Percentiles rank a stretch among this genome's conserved stretches.
phyloP scores from a whole-genome alignment of 2,113 vertebrate genomes.

The Ochotona princeps region DNA sequence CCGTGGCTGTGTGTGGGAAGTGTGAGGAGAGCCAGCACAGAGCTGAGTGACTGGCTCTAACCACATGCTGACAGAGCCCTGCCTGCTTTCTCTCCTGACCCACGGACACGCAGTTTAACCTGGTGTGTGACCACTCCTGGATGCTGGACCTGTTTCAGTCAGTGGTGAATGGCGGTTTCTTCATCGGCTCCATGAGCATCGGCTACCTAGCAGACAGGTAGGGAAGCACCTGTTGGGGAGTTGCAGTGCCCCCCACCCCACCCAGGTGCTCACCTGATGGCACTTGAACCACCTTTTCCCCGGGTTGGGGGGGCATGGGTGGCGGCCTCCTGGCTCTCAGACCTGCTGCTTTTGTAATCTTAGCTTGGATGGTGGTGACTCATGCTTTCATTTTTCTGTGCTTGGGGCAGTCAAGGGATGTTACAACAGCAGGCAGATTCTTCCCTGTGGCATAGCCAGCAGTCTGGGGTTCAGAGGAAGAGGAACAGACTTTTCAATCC shows the following conservation, averaged over 20 bases:
- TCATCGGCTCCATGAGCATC: slow-evolving; percentile 89
- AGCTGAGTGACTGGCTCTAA: neutral
- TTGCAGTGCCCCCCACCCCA: neutral
- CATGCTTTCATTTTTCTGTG: neutral
- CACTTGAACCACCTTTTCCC: neutral
- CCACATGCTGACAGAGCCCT: neutral
- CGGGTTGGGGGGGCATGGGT: no score
- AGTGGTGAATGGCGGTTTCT: slow-evolving; percentile 88
- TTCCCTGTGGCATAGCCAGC: neutral
- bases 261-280: no score
- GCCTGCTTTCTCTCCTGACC: neutral
- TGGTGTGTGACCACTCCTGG: slow-evolving; percentile 91
- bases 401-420: neutral
- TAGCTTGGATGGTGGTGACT: neutral
- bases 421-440: neutral
- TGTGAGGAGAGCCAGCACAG: neutral
- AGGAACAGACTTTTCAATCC: neutral
- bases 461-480: neutral
- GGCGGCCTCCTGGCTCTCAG: accelerated
- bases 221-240: neutral
- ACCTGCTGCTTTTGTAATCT: accelerated
- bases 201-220: slow-evolving; percentile 94
- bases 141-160: slow-evolving; percentile 92
- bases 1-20: neutral
- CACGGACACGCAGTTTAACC: slow-evolving; percentile 88